phyloP scores from a whole-genome alignment of 2,888 invertebrate species.

The Rosalia funebris region DNA sequence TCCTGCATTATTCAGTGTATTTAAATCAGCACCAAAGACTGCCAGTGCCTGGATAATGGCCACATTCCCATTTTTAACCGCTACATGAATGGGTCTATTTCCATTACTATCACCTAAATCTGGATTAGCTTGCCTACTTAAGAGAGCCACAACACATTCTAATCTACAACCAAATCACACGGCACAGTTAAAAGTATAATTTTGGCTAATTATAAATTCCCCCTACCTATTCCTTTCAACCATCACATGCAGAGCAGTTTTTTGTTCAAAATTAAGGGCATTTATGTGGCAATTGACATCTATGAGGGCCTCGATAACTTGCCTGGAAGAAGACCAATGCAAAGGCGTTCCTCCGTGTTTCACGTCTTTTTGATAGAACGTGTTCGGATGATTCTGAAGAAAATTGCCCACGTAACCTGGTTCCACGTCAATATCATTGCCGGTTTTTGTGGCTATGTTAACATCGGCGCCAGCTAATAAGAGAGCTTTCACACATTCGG shows the following conservation, averaged over 20 bases:
- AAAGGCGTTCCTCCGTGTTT: conserved; percentile 91
- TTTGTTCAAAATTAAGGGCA: conserved; percentile 82
- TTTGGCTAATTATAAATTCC: background rate
- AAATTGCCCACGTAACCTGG: conserved; percentile 79
- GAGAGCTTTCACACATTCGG: conserved; percentile 87
- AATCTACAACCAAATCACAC: conserved; percentile 62
- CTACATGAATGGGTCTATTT: conserved; percentile 88
- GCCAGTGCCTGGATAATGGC: conserved; percentile 82
- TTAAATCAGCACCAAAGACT: conserved; percentile 87
- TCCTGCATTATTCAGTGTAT: conserved; percentile 76
- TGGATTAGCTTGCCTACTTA: conserved; percentile 80
- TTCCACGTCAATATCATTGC: conserved; percentile 50
- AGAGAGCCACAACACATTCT: conserved; percentile 83
- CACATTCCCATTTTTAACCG: conserved; percentile 74
- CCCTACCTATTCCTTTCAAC: conserved; percentile 72
- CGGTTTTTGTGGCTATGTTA: conserved; percentile 72
- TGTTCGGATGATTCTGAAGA: conserved; percentile 77
- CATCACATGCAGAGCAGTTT: conserved; percentile 88
- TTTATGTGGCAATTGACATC: conserved; percentile 88
- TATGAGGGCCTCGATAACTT: conserved; percentile 83
- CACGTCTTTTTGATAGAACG: conserved; percentile 83
- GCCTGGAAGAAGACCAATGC: conserved; percentile 88
- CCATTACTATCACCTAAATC: conserved; percentile 82
- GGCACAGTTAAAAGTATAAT: background rate
- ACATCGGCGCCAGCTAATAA: conserved; percentile 88